Evolutionary conservation across 30 jellyfish, hydroid and myxozoan species (phyloP), one percentile per base, ranked within the genome.

Genomic region (Cassiopea xamachana): DNA sequence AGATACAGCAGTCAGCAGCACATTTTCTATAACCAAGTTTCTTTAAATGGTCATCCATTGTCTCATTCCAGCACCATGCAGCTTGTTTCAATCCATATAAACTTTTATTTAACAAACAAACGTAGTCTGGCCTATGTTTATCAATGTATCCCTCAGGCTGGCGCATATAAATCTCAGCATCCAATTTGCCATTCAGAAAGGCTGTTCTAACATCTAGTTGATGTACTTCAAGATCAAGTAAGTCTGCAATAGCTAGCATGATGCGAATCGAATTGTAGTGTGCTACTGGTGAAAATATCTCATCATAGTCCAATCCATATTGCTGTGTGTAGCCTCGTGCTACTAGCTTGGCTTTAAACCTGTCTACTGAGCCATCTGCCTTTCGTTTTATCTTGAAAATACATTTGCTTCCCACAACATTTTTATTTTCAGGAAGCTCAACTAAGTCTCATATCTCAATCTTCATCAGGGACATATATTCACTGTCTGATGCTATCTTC

Each of bases 381-480:
- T 55, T 55, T 3, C 64, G 64, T 55, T 55, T 55, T 55, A 10
- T 6, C 64, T 55, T 55, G 64, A 55, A 79, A 55, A 79, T 55
- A 76, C 87, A 79, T 62, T 45, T 62, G 15, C 74, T 43, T 14
- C 87, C 77, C 44, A 79, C 87, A 48, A 79, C 55, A 77, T 87
- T 89, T 69, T 73, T 89, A 8, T 85, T 88, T 48, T 45, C 75
- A 43, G 96, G 96, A n/a, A 47, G 76, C 45, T 80, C 81, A 8
- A 89, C 92, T 13, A 89, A 69, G 27, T 89, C 89, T 92, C 92
- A 88, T 13, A 87, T 88, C 16, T 50, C 80, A 80, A 78, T 88
- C 51, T 88, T 58, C 70, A 77, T 17, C 27, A 88, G 62, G 48
- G 96, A 88, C 16, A 59, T 9, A 79, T 49, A 80, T 69, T 89